Evolutionary conservation across 2,113 vertebrate species (phyloP).

Genomic region (Polypterus bichir): DNA sequence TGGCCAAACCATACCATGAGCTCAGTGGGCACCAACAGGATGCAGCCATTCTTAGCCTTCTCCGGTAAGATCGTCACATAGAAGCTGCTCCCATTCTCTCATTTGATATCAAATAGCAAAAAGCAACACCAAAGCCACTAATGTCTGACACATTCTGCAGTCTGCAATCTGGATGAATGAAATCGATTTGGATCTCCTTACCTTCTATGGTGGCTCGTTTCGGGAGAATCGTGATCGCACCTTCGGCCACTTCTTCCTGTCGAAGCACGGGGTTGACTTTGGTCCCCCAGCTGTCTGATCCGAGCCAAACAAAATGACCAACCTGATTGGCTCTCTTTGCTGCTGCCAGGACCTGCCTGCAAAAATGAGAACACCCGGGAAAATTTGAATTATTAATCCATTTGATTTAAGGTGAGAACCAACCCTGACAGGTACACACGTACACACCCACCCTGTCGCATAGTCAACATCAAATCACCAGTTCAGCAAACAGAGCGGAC

Average conservation of each 20-base stretch:
- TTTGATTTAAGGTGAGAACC: too few relatives aligned
- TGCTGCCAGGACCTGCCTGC: constrained; percentile 80
- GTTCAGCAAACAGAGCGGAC: too few relatives aligned
- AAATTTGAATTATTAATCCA: too few relatives aligned
- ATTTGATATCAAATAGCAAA: too few relatives aligned
- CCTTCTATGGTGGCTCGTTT: constrained; percentile 79
- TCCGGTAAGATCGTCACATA: too few relatives aligned
- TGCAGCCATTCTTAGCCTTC: too few relatives aligned
- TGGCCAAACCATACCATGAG: too few relatives aligned
- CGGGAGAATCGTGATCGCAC: constrained; percentile 85
- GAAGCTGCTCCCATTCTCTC: too few relatives aligned
- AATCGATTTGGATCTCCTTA: constrained; percentile 27
- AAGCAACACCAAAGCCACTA: too few relatives aligned
- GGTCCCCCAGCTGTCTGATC: constrained; percentile 93
- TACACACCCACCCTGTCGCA: not conserved
- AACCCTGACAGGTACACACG: not conserved
- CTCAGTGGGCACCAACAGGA: too few relatives aligned
- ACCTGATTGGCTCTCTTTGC: constrained; percentile 74
- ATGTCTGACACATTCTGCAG: too few relatives aligned
- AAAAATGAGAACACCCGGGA: not conserved
- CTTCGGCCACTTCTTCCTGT: constrained; percentile 75
- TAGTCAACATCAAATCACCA: not conserved
- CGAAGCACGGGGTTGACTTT: constrained; percentile 71
- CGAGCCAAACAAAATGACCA: constrained; percentile 90
- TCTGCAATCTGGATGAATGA: too few relatives aligned